Evolutionary conservation across 2,888 invertebrate species (phyloP), one percentile per base, ranked within the genome.

Genomic region (Exephanes ischioxanthus): DNA sequence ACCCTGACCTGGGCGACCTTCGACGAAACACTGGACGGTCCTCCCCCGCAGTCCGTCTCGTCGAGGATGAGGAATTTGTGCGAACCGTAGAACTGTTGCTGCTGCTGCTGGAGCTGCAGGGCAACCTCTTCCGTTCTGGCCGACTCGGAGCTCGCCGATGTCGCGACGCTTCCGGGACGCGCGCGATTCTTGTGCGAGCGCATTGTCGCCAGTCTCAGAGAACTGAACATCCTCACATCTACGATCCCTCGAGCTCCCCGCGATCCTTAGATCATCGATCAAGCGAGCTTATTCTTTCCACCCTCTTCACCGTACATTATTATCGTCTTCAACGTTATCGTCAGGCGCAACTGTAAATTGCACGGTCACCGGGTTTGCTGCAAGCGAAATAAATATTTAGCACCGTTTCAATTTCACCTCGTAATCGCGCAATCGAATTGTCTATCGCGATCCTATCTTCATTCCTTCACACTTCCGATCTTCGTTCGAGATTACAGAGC

Each of bases 1-100:
- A 98, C 95, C 0, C 90, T 96, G 45, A 98, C 96, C 93, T 97
- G 97, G 71, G 97, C 97, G 91, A 97, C 95, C 94, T 97, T 97
- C 51, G 97, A 96, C 55, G 97, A 96, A 81, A 97, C 96, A 93
- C 97, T 92, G 30, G 91, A 91, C 0, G 91, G 91, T 4, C 89
- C 78, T n/a, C 88, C 81, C 5, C 81, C 87, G 5, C 76, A 75
- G 0, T 91, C 91, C 9, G 89, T 88, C 19, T 92, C 91, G 30
- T 93, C 91, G 4, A 92, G 84, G 1, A 91, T 68, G 6, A 92
- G 51, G 67, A 92, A 93, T 76, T 91, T 92, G 63, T 89, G 88
- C 6, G 88, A 85, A 45, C 84, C 85, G 58, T 80, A 87, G 14
- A 80, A 88, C 41, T 26, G 83, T 71, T 41, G 80, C 30, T 78